Evolutionary conservation across 2,113 vertebrate species (phyloP).

Genomic region (zebrafish (Danio rerio)): GRCz12tu NC_133183.1:32312001-32312500

Average conservation of each 20-base stretch:
- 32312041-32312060: background rate
- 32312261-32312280: conserved; percentile 23
- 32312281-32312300: conserved; percentile 31
- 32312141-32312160: conserved; percentile 12
- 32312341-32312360: conserved; percentile 49
- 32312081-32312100: background rate
- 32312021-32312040: background rate
- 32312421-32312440: conserved; percentile 31
- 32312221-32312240: conserved; percentile 20
- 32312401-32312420: conserved; percentile 50
- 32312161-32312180: background rate
- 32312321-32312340: conserved; percentile 49
- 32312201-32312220: conserved; percentile 8
- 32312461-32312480: conserved; percentile 26
- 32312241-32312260: conserved; percentile 18
- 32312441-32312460: conserved; percentile 28
- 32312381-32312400: conserved; percentile 47
- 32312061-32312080: background rate
- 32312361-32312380: conserved; percentile 55
- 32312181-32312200: background rate
- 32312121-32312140: conserved; percentile 11
- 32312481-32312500: conserved; percentile 19
- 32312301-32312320: conserved; percentile 51
- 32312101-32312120: background rate
- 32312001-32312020: background rate